phyloP scores from a whole-genome alignment of 2,888 invertebrate genomes.

The Patella ulyssiponensis region DNA sequence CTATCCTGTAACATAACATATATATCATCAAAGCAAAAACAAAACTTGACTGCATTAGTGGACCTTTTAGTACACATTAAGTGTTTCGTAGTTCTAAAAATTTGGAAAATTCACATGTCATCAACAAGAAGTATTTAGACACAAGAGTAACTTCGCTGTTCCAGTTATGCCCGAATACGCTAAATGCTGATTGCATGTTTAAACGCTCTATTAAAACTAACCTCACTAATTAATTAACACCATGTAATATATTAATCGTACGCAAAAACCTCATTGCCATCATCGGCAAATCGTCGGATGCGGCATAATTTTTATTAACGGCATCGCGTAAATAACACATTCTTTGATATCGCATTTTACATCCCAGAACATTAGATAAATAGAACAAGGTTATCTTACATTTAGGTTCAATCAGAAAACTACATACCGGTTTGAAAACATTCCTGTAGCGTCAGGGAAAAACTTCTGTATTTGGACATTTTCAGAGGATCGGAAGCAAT shows the following conservation, averaged over 20 bases:
- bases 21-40: too few relatives aligned
- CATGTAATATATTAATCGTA: too few relatives aligned
- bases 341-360: not conserved
- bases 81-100: too few relatives aligned
- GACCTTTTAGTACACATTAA: not conserved
- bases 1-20: conserved; percentile 29
- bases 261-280: not conserved
- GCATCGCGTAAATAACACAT: not conserved
- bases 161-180: too few relatives aligned
- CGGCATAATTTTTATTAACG: not conserved
- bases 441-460: conserved; percentile 39
- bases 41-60: not conserved
- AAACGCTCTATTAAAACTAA: too few relatives aligned
- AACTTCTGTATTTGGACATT: conserved; percentile 53
- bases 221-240: too few relatives aligned
- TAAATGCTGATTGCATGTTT: too few relatives aligned
- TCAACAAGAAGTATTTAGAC: too few relatives aligned
- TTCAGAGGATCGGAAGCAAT: conserved; percentile 65
- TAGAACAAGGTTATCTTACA: not conserved
- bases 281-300: not conserved
- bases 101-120: too few relatives aligned
- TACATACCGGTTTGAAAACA: conserved; percentile 36
- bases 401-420: not conserved
- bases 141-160: too few relatives aligned
- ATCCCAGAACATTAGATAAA: not conserved